A percentile compares a stretch with the other conserved stretches of the same genome.
Evolutionary conservation across 2,797 vertebrate species (phyloP).

Genomic region (Vireo griseus): DNA sequence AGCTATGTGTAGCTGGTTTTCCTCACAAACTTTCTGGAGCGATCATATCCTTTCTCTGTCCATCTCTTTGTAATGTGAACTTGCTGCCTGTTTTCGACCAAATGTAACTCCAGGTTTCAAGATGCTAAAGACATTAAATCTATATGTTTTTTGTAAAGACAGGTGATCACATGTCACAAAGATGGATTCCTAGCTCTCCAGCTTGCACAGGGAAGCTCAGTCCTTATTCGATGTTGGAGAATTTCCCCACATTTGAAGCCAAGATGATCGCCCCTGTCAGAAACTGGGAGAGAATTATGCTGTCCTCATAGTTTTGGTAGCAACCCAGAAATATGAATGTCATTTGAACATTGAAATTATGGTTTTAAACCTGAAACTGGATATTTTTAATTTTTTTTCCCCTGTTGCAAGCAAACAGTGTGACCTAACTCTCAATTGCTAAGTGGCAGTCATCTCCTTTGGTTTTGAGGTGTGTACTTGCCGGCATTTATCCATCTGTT

Average conservation of each 20-base stretch:
- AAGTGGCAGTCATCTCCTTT: neutral
- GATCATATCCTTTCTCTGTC: neutral
- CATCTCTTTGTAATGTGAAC: neutral
- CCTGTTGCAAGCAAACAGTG: neutral
- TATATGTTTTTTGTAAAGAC: neutral
- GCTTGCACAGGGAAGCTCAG: neutral
- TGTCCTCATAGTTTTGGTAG: neutral
- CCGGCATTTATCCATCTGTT: neutral
- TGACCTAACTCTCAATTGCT: neutral
- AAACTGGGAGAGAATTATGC: neutral
- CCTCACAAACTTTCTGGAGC: neutral
- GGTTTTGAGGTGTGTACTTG: neutral
- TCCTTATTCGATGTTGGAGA: neutral
- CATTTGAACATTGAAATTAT: neutral
- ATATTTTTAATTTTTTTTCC: neutral
- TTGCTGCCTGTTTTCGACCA: neutral
- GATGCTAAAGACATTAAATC: neutral
- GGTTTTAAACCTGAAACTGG: neutral
- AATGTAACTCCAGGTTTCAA: neutral
- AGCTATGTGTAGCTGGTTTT: neutral
- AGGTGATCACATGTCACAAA: neutral
- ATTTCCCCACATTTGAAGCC: neutral
- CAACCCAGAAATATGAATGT: neutral
- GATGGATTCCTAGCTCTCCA: neutral
- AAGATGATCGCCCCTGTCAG: fast-evolving